Base-by-base conservation (phyloP, 2,113 vertebrate genomes). In the Phainopepla nitens region DNA sequence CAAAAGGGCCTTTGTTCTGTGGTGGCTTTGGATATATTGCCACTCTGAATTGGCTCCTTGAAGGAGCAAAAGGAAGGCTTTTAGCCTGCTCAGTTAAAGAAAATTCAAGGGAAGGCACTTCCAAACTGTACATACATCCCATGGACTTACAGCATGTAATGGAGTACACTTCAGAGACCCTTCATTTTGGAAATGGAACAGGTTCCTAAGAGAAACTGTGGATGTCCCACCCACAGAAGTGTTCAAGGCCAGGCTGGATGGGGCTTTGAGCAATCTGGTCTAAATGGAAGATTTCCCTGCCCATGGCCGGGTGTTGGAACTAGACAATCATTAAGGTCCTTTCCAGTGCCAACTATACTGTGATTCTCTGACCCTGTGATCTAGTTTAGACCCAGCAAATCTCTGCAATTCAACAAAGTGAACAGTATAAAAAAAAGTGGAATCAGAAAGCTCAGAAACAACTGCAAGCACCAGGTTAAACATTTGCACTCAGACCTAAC, bases 141-240 rank as follows among this genome's bases (percentile, higher is more conserved):
- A 7, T 14, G 10, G 35, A 35, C 35, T 65, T 88, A 28, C 8
- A 57, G n/a, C 17, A 57, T 0, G 0, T 27, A 16, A 66, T 2
- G 3, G 33, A 60, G 10, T 8, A 51, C 21, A 5, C 14, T 70
- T 75, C 19, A 91, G 64, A 82, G 53, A 58, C 7, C 18, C 49
- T 62, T 75, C n/a, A 61, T 75, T 51, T 53, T 6, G 2, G 16
- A 24, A 53, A 13, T 41, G n/a, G 7, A 16, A 47, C n/a, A 68
- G 9, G 10, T 65, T 39, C 9, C 16, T 3, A 0, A 82, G 25
- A 61, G 17, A 15, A 54, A 14, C 6, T 47, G 39, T n/a, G 45
- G 53, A 35, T 47, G 16, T 25, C 24, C n/a, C n/a, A 68, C 31
- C 15, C n/a, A 15, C 8, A 31, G 41, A 68, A 31, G 13, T 41